Conservation (phyloP, 2,888 invertebrate genomes). For the Cheiracanthium punctorium region DNA sequence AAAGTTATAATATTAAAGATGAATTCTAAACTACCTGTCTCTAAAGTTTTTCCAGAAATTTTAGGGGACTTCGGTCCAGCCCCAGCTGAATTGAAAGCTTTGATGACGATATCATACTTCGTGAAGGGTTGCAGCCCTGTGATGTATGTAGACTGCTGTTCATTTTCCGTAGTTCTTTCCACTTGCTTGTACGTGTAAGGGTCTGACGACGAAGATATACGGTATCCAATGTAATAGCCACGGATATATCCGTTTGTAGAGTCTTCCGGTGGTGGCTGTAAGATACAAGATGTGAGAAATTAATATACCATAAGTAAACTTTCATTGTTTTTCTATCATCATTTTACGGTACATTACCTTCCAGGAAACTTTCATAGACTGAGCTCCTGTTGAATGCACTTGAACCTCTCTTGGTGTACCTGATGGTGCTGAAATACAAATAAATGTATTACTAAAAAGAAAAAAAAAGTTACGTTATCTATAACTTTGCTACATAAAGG, state of each 20-base stretch:
- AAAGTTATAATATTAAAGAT: too few species aligned
- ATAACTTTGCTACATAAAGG: too few species aligned
- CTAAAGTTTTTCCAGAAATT: constrained; percentile 92
- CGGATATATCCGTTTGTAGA: constrained; percentile 56
- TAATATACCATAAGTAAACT: too few species aligned
- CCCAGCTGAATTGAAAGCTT: constrained; percentile 95
- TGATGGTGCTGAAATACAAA: constrained; percentile 74
- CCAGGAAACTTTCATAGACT: constrained; percentile 76
- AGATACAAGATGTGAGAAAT: not conserved
- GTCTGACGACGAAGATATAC: constrained; percentile 74
- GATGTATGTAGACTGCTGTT: constrained; percentile 84
- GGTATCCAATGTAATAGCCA: constrained; percentile 69
- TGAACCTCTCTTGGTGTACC: constrained; percentile 75
- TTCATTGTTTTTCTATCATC: too few species aligned
- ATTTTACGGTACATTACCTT: constrained; percentile 70
- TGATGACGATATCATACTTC: constrained; percentile 94
- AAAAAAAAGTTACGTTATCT: too few species aligned
- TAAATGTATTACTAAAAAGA: too few species aligned
- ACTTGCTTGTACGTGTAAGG: constrained; percentile 91
- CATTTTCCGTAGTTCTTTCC: constrained; percentile 81
- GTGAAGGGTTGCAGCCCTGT: constrained; percentile 90
- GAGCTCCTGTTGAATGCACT: constrained; percentile 75
- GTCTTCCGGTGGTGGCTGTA: constrained; percentile 49
- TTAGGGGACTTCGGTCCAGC: constrained; percentile 93
- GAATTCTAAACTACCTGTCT: constrained; percentile 80